Conservation (phyloP, 2,797 vertebrate species). For the Karalla daura region DNA sequence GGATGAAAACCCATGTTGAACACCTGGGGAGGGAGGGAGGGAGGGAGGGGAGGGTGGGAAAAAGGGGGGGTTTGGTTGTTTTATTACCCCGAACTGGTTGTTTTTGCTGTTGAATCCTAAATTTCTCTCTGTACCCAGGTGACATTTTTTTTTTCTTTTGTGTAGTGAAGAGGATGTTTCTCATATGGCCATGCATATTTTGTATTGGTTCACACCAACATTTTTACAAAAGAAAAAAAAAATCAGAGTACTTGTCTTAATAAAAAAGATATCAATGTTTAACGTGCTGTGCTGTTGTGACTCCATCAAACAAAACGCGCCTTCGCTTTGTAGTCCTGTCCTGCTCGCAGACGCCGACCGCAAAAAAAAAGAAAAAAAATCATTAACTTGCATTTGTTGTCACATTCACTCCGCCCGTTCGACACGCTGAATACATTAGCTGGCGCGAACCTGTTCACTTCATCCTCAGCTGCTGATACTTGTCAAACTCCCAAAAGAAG, state of each 20-base stretch:
- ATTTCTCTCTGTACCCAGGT: conserved; percentile 92
- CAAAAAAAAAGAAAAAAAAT: too few relatives aligned
- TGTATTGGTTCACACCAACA: conserved; percentile 99
- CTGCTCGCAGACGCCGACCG: neutral
- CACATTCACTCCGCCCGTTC: conserved; percentile 27
- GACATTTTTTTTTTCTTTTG: conserved; percentile 83
- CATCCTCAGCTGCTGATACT: conserved; percentile 52
- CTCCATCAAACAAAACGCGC: conserved; percentile 12
- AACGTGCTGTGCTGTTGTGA: conserved; percentile 68
- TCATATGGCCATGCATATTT: conserved; percentile 95
- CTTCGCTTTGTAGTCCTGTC: conserved; percentile 38
- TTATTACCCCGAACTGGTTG: conserved; percentile 78
- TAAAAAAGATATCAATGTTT: conserved; percentile 99
- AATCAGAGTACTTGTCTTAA: conserved; percentile 99
- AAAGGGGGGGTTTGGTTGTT: conserved; percentile 83
- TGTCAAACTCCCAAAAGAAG: conserved; percentile 54
- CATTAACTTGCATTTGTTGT: conserved; percentile 40
- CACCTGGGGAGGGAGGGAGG: conserved; percentile 76
- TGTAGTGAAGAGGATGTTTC: conserved; percentile 91
- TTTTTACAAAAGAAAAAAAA: conserved; percentile 96
- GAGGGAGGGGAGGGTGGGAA: neutral
- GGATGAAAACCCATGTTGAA: conserved; percentile 82
- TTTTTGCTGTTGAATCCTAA: conserved; percentile 88
- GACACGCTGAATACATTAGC: conserved; percentile 51
- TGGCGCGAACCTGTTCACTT: conserved; percentile 45